Base-by-base conservation (phyloP, 2,888 invertebrate genomes). In the Diaprepes abbreviatus region DNA sequence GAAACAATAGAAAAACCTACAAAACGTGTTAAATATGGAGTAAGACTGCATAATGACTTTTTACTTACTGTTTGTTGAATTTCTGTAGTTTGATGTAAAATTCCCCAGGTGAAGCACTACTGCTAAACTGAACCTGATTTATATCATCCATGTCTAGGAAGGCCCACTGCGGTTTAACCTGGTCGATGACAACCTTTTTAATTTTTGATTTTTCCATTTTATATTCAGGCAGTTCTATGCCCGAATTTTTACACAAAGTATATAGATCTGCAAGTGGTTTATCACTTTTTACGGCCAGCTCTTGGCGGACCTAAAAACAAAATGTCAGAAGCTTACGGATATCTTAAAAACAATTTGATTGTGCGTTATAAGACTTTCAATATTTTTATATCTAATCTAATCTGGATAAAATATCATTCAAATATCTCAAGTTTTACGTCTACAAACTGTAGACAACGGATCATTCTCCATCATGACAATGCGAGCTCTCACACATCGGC, bases 11-110 rank as follows among this genome's bases (percentile, higher is more conserved):
- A n/a, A n/a, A n/a, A n/a, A n/a, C n/a, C n/a, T n/a, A n/a, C n/a
- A n/a, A n/a, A n/a, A n/a, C n/a, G n/a, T n/a, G n/a, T n/a, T n/a
- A n/a, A n/a, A n/a, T n/a, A n/a, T n/a, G n/a, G n/a, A n/a, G n/a
- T n/a, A n/a, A n/a, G n/a, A n/a, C n/a, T n/a, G n/a, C n/a, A n/a
- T n/a, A n/a, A n/a, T n/a, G n/a, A n/a, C n/a, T n/a, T 21, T 38
- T 31, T 70, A 76, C 77, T 76, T 73, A 81, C 78, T 85, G 83
- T 54, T 83, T 76, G 31, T 84, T 79, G 73, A 86, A 88, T 77
- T 88, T 87, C 0, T 79, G 77, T 16, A 85, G 82, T 43, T 87
- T 84, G 1, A 89, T 81, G 76, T 86, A 89, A 72, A 89, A 85
- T 66, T 85, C 82, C 12, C 81, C 81, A 0, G 88, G 88, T 66